These are phyloP conservation scores for Cyanoramphus novaezelandiae DNA, from an alignment of 2,113 vertebrate genomes.

Conservation along the genomic window DNA sequence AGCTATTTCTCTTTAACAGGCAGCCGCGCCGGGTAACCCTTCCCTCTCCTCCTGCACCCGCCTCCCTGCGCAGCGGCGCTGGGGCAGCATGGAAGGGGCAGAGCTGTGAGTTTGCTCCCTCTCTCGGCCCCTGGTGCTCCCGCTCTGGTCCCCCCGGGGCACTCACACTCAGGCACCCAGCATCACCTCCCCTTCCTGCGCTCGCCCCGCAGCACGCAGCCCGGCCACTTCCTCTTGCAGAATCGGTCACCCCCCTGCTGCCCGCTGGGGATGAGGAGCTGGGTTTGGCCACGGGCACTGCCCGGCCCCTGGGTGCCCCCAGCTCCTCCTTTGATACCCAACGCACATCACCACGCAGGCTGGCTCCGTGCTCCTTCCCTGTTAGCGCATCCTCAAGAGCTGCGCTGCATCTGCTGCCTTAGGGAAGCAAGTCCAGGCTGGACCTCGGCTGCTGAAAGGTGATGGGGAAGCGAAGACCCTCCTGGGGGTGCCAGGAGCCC, in stretches of 20 bases:
- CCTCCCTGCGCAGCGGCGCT: slow-evolving; percentile 9
- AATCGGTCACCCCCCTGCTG: slow-evolving; percentile 25
- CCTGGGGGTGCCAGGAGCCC: background rate
- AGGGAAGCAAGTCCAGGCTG: background rate
- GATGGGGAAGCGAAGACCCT: background rate
- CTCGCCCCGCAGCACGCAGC: slow-evolving; percentile 56
- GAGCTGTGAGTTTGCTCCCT: background rate
- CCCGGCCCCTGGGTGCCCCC: rapidly evolving
- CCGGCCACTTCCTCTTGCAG: slow-evolving; percentile 86
- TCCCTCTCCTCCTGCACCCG: slow-evolving; percentile 1
- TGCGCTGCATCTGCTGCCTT: background rate
- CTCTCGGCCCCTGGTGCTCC: background rate
- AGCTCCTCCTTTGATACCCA: background rate
- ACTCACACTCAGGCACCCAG: background rate
- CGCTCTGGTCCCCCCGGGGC: slow-evolving; percentile 49
- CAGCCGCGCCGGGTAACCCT: slow-evolving; percentile 34
- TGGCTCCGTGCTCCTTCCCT: background rate
- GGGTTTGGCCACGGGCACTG: background rate
- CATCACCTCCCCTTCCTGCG: slow-evolving; percentile 78
- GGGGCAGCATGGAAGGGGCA: slow-evolving; percentile 14
- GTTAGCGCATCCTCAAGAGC: background rate
- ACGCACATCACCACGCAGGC: rapidly evolving
- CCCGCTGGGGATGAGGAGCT: background rate
- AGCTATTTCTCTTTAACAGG: background rate
- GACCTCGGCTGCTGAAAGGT: background rate